Evolutionary conservation across 2,888 invertebrate genomes (phyloP).

Genomic region (Achlya flavicornis): DNA sequence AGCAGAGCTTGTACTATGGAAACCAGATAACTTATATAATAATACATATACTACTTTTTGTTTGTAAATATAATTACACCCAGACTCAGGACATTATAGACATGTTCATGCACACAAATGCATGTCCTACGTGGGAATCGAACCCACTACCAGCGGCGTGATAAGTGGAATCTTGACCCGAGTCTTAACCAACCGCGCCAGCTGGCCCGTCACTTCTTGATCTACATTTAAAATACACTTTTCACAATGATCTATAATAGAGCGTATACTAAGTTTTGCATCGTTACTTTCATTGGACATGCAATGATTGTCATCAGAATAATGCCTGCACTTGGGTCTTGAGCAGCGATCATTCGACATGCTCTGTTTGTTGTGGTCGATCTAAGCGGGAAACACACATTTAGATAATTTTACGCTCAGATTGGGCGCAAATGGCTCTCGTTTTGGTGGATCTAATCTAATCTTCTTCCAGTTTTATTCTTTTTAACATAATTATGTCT

Average conservation of each 20-base stretch:
- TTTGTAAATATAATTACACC: too few relatives aligned
- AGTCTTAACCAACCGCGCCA: too few relatives aligned
- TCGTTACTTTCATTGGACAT: constrained; percentile 2
- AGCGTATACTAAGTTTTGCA: neutral
- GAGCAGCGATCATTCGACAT: constrained; percentile 11
- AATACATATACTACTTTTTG: too few relatives aligned
- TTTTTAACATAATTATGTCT: neutral
- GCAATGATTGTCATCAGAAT: constrained; percentile 1
- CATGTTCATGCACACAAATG: too few relatives aligned
- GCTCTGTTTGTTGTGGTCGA: constrained; percentile 14
- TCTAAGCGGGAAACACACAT: constrained; percentile 14
- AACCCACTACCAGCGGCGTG: too few relatives aligned
- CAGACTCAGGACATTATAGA: too few relatives aligned
- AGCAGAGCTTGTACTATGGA: too few relatives aligned
- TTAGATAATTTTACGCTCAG: constrained; percentile 19
- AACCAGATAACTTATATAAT: too few relatives aligned
- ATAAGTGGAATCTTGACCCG: too few relatives aligned
- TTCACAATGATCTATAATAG: neutral
- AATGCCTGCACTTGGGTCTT: neutral
- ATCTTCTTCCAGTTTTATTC: neutral
- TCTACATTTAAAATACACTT: neutral
- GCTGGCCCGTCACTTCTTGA: too few relatives aligned
- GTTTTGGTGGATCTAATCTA: neutral
- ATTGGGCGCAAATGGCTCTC: neutral
- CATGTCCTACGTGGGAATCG: too few relatives aligned